Evolutionary conservation across 2,113 vertebrate genomes (phyloP).

Genomic region (Apistogramma diplotaenia): DNA sequence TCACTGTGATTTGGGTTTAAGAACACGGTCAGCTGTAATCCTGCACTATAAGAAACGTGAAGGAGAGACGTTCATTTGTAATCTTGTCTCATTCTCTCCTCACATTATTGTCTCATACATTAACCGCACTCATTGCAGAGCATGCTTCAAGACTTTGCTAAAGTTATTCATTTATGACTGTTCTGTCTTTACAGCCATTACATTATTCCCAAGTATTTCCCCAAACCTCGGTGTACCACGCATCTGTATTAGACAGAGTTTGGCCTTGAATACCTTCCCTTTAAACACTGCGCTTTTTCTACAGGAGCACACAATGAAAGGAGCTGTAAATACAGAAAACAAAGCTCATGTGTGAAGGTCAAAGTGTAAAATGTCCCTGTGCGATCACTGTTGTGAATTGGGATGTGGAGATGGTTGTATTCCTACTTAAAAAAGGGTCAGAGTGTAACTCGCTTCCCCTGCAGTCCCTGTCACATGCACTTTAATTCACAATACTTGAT

Average conservation of each 20-base stretch:
- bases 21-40: too few species aligned
- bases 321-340: neutral
- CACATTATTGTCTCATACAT: neutral
- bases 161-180: neutral
- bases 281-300: neutral
- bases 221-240: neutral
- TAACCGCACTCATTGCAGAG: neutral
- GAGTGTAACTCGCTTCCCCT: conserved; percentile 4
- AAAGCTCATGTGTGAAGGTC: conserved; percentile 4
- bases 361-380: neutral
- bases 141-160: neutral
- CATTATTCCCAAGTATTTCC: neutral
- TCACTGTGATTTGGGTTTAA: too few species aligned
- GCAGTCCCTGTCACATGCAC: neutral
- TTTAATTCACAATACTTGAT: neutral
- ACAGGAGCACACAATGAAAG: neutral
- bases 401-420: conserved; percentile 6
- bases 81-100: too few species aligned
- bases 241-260: conserved; percentile 13
- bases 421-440: neutral
- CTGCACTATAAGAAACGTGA: neutral
- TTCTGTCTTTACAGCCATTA: neutral
- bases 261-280: neutral
- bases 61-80: neutral
- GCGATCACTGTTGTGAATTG: neutral